These are phyloP conservation scores for Ameiurus melas DNA, from an alignment of 2,113 vertebrate genomes.

Conservation along the genomic window DNA sequence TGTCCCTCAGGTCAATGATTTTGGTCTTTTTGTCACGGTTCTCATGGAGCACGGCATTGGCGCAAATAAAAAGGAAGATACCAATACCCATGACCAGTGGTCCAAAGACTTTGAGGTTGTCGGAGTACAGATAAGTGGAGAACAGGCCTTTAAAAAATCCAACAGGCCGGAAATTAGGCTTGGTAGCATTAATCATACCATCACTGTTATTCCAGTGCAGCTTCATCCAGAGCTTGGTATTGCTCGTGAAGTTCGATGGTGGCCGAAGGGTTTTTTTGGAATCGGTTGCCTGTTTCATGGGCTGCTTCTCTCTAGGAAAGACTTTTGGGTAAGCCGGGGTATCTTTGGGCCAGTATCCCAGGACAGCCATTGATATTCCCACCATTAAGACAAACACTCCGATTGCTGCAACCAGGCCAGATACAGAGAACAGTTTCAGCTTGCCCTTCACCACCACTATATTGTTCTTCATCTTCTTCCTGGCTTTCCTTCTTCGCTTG, in stretches of 20 bases:
- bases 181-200: constrained; percentile 56
- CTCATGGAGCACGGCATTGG: constrained; percentile 95
- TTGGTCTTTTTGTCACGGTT: constrained; percentile 97
- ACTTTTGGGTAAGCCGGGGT: constrained; percentile 70
- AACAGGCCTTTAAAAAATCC: constrained; percentile 83
- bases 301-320: constrained; percentile 52
- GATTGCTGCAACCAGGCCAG: constrained; percentile 85
- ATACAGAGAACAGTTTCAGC: constrained; percentile 90
- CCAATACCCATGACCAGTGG: constrained; percentile 98
- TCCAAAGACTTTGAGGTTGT: constrained; percentile 95
- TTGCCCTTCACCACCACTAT: constrained; percentile 97
- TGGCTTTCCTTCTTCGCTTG: constrained; percentile 87
- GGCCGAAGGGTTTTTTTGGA: constrained; percentile 52
- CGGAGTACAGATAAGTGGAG: constrained; percentile 88
- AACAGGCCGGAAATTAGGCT: constrained; percentile 52
- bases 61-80: constrained; percentile 98
- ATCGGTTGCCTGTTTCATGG: constrained; percentile 54
- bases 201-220: constrained; percentile 37
- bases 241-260: constrained; percentile 56
- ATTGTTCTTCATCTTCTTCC: constrained; percentile 92
- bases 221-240: constrained; percentile 52
- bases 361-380: constrained; percentile 89
- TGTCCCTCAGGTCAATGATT: constrained; percentile 94
- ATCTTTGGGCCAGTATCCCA: constrained; percentile 94
- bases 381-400: constrained; percentile 88